Evolutionary conservation across 2,113 vertebrate species (phyloP).

Genomic region (Bubo bubo): DNA sequence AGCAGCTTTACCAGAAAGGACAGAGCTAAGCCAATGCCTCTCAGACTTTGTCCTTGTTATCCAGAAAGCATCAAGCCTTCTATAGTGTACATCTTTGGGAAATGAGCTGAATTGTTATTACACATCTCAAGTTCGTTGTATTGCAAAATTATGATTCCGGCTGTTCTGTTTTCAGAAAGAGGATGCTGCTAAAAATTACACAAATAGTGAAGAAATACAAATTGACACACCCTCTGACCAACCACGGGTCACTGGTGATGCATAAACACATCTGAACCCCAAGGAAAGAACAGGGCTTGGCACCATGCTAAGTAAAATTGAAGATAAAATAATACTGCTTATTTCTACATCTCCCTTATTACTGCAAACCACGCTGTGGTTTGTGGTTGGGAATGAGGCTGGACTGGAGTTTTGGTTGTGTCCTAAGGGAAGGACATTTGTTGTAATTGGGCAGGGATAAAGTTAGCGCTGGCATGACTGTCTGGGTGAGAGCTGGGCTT

Average conservation of each 20-base stretch:
- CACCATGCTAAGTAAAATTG: neutral
- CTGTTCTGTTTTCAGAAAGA: constrained; percentile 12
- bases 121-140: neutral
- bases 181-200: constrained; percentile 53
- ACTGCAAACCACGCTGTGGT: neutral
- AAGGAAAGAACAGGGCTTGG: neutral
- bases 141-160: neutral
- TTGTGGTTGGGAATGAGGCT: neutral
- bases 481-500: neutral
- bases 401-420: neutral
- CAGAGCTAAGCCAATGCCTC: neutral
- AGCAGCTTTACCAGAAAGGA: neutral
- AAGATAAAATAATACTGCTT: neutral
- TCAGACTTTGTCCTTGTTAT: neutral
- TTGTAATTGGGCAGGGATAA: neutral
- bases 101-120: fast-evolving
- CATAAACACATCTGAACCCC: neutral
- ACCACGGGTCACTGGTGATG: neutral
- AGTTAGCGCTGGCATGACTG: neutral
- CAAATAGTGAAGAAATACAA: neutral
- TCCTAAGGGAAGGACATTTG: neutral
- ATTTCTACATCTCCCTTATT: neutral
- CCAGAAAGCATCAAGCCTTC: neutral
- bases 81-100: neutral
- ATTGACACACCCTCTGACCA: neutral